Conservation (phyloP, 1,140 invertebrate species). For the Acarapis woodi region DNA sequence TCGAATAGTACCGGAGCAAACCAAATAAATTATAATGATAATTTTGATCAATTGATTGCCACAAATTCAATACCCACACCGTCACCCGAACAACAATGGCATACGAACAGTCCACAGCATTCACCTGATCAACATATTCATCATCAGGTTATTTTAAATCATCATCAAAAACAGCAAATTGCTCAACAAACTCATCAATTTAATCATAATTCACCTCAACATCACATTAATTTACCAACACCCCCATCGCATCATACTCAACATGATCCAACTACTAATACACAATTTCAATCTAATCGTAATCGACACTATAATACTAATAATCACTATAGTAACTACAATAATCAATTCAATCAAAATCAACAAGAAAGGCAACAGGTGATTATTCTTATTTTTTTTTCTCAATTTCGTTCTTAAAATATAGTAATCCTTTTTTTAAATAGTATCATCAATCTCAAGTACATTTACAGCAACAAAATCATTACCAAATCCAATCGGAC, state of each 20-base stretch:
- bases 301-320: neutral
- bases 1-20: too few relatives aligned
- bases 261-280: neutral
- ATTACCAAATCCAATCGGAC: too few relatives aligned
- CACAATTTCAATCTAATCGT: neutral
- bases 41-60: too few relatives aligned
- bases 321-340: too few relatives aligned
- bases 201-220: conserved; percentile 1
- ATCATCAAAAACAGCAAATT: conserved; percentile 1
- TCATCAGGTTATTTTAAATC: neutral
- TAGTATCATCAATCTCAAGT: too few relatives aligned
- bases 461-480: too few relatives aligned
- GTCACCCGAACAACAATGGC: conserved; percentile 16
- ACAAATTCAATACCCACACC: conserved; percentile 12
- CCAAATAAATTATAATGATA: too few relatives aligned
- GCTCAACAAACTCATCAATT: conserved; percentile 1
- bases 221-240: conserved; percentile 1
- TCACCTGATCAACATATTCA: neutral
- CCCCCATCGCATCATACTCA: conserved; percentile 1
- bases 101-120: neutral
- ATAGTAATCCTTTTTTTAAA: too few relatives aligned
- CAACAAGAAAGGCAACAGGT: too few relatives aligned
- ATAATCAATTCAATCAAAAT: too few relatives aligned
- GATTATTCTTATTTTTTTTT: too few relatives aligned
- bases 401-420: too few relatives aligned